Conservation (phyloP, 30 jellyfish, hydroid and myxozoan genomes). For the Cassiopea xamachana region DNA sequence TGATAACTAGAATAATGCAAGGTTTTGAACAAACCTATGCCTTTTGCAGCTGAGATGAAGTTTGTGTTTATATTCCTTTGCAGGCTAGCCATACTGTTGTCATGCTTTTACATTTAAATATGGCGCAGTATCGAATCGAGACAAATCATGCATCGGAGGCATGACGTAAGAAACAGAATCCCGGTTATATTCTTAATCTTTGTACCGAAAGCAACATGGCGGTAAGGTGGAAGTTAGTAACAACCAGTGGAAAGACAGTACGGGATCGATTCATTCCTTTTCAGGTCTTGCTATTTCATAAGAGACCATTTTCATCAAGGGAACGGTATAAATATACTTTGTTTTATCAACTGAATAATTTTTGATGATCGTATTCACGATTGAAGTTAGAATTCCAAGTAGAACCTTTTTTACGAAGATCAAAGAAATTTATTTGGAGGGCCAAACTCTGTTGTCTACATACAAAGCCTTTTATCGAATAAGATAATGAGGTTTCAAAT, state of each 20-base stretch:
- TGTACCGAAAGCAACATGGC: constrained; percentile 58
- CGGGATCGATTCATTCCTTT: not conserved
- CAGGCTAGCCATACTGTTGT: not conserved
- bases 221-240: constrained; percentile 37
- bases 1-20: no score
- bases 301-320: not conserved
- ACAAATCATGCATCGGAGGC: not conserved
- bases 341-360: no score
- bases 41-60: constrained; percentile 42
- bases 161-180: no score
- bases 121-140: not conserved
- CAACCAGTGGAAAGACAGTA: not conserved
- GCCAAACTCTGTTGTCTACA: no score
- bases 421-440: no score
- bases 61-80: not conserved
- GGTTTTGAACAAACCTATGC: constrained; percentile 8
- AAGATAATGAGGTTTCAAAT: no score
- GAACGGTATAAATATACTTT: constrained; percentile 3
- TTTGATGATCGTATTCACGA: no score
- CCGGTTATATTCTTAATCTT: not conserved
- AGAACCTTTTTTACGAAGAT: no score
- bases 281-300: not conserved
- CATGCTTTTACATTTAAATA: not conserved
- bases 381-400: no score
- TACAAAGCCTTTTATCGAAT: no score